phyloP scores from a whole-genome alignment of 2,113 vertebrate species.

The Amphilophus citrinellus region DNA sequence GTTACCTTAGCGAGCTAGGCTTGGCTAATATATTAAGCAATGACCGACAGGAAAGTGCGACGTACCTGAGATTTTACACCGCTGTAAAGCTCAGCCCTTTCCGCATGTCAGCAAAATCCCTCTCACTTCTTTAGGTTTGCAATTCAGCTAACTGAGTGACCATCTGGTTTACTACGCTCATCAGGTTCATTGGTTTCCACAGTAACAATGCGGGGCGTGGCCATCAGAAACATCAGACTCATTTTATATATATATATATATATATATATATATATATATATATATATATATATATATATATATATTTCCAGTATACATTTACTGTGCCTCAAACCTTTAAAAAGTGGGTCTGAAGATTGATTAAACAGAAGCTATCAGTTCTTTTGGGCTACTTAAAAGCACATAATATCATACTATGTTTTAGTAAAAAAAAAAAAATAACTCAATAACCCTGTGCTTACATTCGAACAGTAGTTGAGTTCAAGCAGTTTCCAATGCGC shows the following conservation, averaged over 20 bases:
- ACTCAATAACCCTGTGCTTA: neutral
- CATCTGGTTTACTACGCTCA: constrained; percentile 36
- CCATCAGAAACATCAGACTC: neutral
- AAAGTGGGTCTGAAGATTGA: too few relatives aligned
- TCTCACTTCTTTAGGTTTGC: neutral
- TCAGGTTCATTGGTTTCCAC: constrained; percentile 70
- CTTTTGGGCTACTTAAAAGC: neutral
- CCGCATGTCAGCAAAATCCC: neutral
- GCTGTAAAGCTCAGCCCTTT: neutral
- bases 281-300: too few relatives aligned
- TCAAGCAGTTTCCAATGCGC: neutral
- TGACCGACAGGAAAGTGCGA: neutral
- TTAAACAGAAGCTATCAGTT: too few relatives aligned
- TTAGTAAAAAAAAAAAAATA: neutral
- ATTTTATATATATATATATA: too few relatives aligned
- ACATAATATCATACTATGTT: neutral
- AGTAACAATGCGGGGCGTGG: constrained; percentile 67
- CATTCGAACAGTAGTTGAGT: neutral
- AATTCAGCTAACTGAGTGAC: constrained; percentile 21
- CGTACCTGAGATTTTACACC: constrained; percentile 41
- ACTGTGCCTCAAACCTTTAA: too few relatives aligned
- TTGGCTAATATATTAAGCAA: constrained; percentile 17
- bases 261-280: too few relatives aligned
- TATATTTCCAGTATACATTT: too few relatives aligned
- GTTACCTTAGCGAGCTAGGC: constrained; percentile 13